phyloP scores from a whole-genome alignment of 2,797 vertebrate genomes.

The Rousettus madagascariensis region DNA sequence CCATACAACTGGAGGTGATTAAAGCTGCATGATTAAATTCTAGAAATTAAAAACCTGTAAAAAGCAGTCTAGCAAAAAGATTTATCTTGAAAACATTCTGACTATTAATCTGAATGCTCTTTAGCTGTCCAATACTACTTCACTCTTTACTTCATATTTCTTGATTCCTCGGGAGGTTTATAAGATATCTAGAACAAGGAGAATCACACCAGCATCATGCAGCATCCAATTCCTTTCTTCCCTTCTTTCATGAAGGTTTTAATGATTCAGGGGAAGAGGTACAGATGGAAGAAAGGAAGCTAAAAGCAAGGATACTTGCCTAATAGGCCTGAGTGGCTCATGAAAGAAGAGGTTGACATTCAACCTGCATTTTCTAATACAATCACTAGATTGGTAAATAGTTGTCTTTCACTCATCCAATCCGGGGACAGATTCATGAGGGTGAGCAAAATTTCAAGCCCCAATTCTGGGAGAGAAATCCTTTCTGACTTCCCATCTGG shows the following conservation, averaged over 20 bases:
- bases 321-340: neutral
- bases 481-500: neutral
- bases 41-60: slow-evolving; percentile 71
- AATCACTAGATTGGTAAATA: neutral
- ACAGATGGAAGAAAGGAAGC: neutral
- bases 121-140: slow-evolving; percentile 53
- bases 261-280: slow-evolving; percentile 3
- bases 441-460: neutral
- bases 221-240: neutral
- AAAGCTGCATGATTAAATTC: slow-evolving; percentile 67
- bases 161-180: neutral
- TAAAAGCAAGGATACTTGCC: neutral
- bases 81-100: slow-evolving; percentile 57
- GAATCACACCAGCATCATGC: neutral
- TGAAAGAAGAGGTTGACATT: neutral
- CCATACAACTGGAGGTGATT: slow-evolving; percentile 40
- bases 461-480: neutral
- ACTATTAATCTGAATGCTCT: slow-evolving; percentile 65
- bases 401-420: neutral
- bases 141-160: slow-evolving; percentile 43
- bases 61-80: slow-evolving; percentile 56
- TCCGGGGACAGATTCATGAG: neutral
- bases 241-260: neutral
- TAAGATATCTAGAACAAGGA: neutral
- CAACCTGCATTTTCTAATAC: neutral